These are phyloP conservation scores for Astreopora myriophthalma DNA, from an alignment of 64 coral and sea anemone species.

Conservation along the genomic window DNA sequence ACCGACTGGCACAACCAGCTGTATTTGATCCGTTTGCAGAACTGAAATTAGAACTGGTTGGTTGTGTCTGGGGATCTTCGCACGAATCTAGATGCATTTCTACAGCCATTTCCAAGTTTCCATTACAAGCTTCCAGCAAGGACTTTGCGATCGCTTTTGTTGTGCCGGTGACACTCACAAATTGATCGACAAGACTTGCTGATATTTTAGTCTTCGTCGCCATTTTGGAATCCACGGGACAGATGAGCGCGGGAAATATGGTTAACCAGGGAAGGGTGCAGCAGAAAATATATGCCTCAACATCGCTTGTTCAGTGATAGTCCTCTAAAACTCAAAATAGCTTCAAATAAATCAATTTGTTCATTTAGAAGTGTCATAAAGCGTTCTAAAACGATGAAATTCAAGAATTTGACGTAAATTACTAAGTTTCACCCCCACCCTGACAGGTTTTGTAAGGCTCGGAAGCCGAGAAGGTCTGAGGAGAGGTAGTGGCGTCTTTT, in stretches of 20 bases:
- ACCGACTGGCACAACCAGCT: constrained; percentile 30
- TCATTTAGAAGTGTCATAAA: not conserved
- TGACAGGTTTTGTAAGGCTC: not conserved
- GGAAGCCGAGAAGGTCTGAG: not conserved
- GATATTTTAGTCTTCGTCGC: constrained; percentile 64
- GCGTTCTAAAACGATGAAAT: not conserved
- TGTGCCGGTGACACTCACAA: constrained; percentile 91
- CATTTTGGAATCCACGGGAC: constrained; percentile 73
- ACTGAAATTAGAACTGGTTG: constrained; percentile 9
- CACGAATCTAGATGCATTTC: constrained; percentile 96
- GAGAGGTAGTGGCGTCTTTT: not conserved
- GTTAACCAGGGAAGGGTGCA: not conserved
- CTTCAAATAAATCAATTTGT: not conserved
- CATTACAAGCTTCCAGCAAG: constrained; percentile 92
- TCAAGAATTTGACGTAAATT: not conserved
- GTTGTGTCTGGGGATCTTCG: constrained; percentile 17
- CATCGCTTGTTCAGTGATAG: not conserved
- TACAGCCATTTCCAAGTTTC: constrained; percentile 99
- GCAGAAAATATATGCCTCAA: not conserved
- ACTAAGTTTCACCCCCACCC: not conserved
- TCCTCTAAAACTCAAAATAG: not conserved
- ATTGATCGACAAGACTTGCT: constrained; percentile 79
- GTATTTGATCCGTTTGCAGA: constrained; percentile 19
- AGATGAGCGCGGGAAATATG: constrained; percentile 63
- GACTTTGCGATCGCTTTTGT: constrained; percentile 74